Conservation (phyloP, 1,140 invertebrate species). For the Penaeus japonicus region DNA sequence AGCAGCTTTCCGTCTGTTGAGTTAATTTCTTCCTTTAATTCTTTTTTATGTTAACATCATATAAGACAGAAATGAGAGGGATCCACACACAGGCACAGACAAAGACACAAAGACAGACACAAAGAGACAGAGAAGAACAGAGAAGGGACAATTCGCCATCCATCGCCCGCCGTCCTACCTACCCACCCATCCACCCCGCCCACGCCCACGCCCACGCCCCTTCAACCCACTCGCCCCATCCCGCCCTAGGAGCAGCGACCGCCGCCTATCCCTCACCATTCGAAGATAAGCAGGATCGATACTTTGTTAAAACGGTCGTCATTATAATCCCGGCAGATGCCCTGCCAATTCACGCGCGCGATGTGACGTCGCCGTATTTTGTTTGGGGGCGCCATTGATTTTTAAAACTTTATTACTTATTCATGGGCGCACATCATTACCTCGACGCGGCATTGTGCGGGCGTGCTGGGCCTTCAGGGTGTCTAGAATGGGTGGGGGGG, state of each 20-base stretch:
- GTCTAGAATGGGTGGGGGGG: neutral
- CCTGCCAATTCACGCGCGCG: neutral
- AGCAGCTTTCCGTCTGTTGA: neutral
- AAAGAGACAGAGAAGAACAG: neutral
- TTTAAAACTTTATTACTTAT: constrained; percentile 29
- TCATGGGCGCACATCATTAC: constrained; percentile 32
- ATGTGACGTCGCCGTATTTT: constrained; percentile 11
- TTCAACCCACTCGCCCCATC: neutral
- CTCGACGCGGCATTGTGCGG: neutral
- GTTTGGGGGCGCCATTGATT: constrained; percentile 21
- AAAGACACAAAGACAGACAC: neutral
- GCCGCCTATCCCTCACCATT: too few species aligned
- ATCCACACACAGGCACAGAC: constrained; percentile 21
- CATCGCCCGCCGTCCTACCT: neutral
- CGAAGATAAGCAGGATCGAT: too few species aligned
- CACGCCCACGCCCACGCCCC: neutral
- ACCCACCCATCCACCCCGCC: neutral
- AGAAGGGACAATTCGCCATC: neutral
- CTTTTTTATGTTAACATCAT: neutral
- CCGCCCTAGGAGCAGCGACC: neutral
- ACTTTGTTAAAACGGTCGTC: neutral
- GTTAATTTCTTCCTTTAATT: neutral
- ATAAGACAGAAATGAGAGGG: neutral
- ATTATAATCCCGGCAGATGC: neutral
- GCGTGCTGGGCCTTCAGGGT: neutral